Conservation (phyloP, 2,888 invertebrate species). For the Proisotoma minuta region DNA sequence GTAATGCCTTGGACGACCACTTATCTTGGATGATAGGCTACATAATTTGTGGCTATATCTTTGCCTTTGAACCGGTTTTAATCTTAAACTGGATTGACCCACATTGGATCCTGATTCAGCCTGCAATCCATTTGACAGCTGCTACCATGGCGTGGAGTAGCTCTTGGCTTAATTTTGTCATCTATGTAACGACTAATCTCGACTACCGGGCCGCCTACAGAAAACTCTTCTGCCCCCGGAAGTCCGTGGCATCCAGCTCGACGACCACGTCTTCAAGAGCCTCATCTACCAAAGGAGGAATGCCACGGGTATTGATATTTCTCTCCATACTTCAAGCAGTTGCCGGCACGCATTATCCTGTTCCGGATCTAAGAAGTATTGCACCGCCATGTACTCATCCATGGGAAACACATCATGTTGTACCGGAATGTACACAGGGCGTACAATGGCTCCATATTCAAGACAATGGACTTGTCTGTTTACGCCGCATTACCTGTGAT, state of each 20-base stretch:
- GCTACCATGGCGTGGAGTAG: conserved; percentile 13
- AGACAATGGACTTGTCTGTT: not conserved
- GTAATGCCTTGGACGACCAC: not conserved
- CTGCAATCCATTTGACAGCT: not conserved
- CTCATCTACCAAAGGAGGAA: not conserved
- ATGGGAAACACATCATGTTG: not conserved
- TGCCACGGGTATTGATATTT: not conserved
- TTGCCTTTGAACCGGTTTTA: conserved; percentile 14
- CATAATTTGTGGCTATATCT: not conserved
- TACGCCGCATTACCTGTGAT: not conserved
- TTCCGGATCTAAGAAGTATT: not conserved
- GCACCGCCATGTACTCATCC: not conserved
- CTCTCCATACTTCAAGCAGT: too few relatives aligned
- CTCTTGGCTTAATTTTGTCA: not conserved
- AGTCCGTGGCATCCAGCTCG: not conserved
- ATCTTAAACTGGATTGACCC: conserved; percentile 6
- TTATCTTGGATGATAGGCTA: not conserved
- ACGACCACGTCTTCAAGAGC: not conserved
- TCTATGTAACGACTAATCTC: not conserved
- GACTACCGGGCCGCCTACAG: not conserved
- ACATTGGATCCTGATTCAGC: not conserved
- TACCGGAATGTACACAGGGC: not conserved
- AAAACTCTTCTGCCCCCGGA: not conserved
- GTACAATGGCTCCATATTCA: conserved; percentile 6
- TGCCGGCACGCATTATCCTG: not conserved